These are phyloP conservation scores for Ips nitidus DNA, from an alignment of 1,140 invertebrate species.

Conservation along the genomic window DNA sequence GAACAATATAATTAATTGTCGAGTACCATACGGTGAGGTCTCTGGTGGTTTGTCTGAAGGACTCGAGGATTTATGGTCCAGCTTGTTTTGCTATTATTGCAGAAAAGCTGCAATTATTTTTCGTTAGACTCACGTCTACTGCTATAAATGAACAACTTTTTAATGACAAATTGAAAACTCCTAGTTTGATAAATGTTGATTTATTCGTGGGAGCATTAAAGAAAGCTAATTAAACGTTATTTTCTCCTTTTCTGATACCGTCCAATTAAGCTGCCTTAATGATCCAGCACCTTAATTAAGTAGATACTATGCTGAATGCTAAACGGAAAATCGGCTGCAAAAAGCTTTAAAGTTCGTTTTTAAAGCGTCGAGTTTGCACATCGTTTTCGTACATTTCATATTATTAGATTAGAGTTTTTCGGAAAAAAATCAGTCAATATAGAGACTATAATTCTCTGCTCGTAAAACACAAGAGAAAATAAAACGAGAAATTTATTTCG, in stretches of 20 bases:
- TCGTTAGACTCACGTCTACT: neutral
- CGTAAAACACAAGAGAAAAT: no score
- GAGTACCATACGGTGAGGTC: conserved; percentile 7
- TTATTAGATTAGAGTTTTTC: no score
- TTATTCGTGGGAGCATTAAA: neutral
- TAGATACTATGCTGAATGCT: neutral
- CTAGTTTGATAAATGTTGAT: neutral
- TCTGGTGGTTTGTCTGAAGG: conserved; percentile 7
- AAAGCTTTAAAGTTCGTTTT: neutral
- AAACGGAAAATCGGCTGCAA: neutral
- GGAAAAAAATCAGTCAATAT: no score
- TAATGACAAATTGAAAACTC: neutral
- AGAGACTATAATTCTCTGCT: no score
- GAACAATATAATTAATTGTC: conserved; percentile 16
- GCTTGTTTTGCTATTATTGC: neutral
- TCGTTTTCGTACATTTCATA: no score
- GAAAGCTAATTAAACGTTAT: neutral
- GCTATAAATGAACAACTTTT: neutral
- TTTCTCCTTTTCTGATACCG: neutral
- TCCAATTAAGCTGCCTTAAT: neutral
- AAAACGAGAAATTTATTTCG: no score
- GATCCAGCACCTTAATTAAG: neutral
- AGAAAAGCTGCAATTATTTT: neutral
- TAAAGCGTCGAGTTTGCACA: no score
- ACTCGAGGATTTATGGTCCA: neutral